Evolutionary conservation across 2,113 vertebrate species (phyloP).

Genomic region (Riparia riparia): DNA sequence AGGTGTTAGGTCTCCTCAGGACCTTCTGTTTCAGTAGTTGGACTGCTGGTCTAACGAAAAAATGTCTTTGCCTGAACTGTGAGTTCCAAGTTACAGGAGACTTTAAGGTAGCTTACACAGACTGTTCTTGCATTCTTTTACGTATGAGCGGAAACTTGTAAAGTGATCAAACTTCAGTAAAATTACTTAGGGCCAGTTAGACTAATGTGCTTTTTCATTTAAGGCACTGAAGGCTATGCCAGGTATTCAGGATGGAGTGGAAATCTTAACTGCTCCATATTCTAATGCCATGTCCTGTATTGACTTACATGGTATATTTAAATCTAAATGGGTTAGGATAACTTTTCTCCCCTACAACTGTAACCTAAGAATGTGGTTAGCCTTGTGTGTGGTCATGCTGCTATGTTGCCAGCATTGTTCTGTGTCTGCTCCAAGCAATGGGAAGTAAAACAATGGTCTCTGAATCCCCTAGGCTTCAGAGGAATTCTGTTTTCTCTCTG

Average conservation of each 20-base stretch:
- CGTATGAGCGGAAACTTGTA: slow-evolving; percentile 47
- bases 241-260: slow-evolving; percentile 22
- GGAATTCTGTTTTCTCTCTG: slow-evolving; percentile 9
- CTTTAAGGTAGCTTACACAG: slow-evolving; percentile 21
- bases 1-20: neutral
- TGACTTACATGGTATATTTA: slow-evolving; percentile 50
- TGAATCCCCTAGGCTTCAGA: neutral
- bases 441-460: slow-evolving; percentile 8
- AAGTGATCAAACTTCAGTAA: slow-evolving; percentile 43
- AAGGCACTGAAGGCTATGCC: neutral
- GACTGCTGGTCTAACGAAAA: neutral
- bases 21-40: neutral
- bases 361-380: slow-evolving; percentile 49
- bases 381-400: slow-evolving; percentile 46
- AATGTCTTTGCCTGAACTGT: neutral
- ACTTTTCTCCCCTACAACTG: slow-evolving; percentile 21
- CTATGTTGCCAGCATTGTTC: slow-evolving; percentile 46
- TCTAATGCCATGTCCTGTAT: slow-evolving; percentile 21
- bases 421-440: neutral
- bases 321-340: slow-evolving; percentile 33
- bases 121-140: slow-evolving; percentile 41
- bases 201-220: slow-evolving; percentile 43
- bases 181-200: slow-evolving; percentile 27
- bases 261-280: slow-evolving; percentile 23
- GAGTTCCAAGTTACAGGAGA: slow-evolving; percentile 20